These are phyloP conservation scores for Metallyticus violacea DNA, from an alignment of 2,888 invertebrate species.

Conservation along the genomic window DNA sequence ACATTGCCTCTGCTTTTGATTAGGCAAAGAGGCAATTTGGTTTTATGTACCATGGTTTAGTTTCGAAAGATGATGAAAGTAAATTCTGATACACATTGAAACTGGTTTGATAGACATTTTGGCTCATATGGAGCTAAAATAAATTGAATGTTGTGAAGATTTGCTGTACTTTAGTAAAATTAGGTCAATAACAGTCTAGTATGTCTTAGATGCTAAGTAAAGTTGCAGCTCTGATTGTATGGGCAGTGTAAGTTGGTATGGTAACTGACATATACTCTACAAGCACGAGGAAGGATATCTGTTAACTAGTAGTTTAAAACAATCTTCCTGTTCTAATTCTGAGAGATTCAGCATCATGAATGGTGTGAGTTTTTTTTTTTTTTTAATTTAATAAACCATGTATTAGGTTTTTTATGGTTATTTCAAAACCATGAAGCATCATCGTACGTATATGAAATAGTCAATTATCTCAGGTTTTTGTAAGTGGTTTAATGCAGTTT, in stretches of 20 bases:
- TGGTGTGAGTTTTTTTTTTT: not conserved
- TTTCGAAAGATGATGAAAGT: not conserved
- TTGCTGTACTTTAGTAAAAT: not conserved
- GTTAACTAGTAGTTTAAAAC: not conserved
- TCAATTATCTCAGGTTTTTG: constrained; percentile 25
- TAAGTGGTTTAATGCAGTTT: not conserved
- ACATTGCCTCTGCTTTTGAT: not conserved
- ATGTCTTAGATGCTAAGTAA: not conserved
- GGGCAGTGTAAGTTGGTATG: not conserved
- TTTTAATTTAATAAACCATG: not conserved
- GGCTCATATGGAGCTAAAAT: not conserved
- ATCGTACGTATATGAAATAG: constrained; percentile 14
- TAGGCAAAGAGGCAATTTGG: not conserved
- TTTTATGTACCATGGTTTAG: not conserved
- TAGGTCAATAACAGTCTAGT: not conserved
- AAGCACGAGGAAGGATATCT: not conserved
- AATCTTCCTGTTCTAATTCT: not conserved
- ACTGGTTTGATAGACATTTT: not conserved
- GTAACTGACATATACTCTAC: not conserved
- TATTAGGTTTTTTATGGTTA: not conserved
- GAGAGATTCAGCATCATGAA: not conserved
- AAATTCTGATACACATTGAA: not conserved
- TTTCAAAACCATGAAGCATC: not conserved
- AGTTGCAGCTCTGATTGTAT: not conserved
- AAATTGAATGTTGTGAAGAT: not conserved